These are phyloP conservation scores for Bubo bubo DNA, from an alignment of 2,113 vertebrate species.

Conservation along the genomic window DNA sequence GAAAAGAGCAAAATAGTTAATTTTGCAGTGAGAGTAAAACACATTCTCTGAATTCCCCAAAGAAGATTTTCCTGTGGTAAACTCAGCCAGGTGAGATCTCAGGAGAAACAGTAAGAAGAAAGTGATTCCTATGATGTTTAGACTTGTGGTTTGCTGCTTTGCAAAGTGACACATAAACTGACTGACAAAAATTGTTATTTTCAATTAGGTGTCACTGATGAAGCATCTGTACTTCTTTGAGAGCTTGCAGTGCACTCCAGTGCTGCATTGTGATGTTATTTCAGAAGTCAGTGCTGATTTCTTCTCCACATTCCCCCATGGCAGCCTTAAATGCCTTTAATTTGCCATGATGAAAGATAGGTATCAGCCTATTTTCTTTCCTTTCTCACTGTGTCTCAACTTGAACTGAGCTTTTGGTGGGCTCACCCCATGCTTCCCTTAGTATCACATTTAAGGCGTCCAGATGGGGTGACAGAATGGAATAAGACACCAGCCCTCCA, in stretches of 20 bases:
- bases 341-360: slow-evolving; percentile 15
- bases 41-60: not conserved
- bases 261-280: not conserved
- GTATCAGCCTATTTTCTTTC: slow-evolving; percentile 39
- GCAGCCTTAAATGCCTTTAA: slow-evolving; percentile 40
- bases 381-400: slow-evolving; percentile 25
- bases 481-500: slow-evolving; percentile 78
- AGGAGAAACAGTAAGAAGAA: not conserved
- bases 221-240: not conserved
- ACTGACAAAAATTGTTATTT: not conserved
- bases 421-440: slow-evolving; percentile 56
- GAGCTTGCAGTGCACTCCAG: not conserved
- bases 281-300: slow-evolving; percentile 13
- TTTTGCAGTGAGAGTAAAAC: not conserved
- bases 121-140: not conserved
- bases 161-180: not conserved
- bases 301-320: not conserved
- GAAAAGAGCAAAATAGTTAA: not conserved
- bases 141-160: not conserved
- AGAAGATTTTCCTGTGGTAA: not conserved
- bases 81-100: not conserved
- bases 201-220: not conserved
- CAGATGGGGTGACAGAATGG: slow-evolving; percentile 80
- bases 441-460: slow-evolving; percentile 62
- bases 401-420: slow-evolving; percentile 58